Percentiles rank a stretch among this genome's conserved stretches.
phyloP scores from a whole-genome alignment of 2,113 vertebrate genomes.

The Oncorhynchus keta region DNA sequence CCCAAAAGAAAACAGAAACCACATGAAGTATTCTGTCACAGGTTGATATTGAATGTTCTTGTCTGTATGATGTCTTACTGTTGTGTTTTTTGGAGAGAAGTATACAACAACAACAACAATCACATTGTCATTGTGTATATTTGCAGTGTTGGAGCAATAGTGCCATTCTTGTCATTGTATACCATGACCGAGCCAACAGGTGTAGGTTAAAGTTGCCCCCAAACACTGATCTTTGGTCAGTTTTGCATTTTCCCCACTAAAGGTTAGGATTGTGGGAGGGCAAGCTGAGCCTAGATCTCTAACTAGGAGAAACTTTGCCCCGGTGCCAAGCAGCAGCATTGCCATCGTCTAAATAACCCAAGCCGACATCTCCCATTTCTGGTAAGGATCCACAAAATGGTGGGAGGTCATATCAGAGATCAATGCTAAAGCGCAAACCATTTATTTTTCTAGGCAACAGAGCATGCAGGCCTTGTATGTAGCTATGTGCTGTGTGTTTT shows the following conservation, averaged over 20 bases:
- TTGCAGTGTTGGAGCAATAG: slow-evolving; percentile 67
- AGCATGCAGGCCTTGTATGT: slow-evolving; percentile 78
- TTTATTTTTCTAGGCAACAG: slow-evolving; percentile 40
- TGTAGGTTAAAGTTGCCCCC: neutral
- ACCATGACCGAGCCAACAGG: slow-evolving; percentile 34
- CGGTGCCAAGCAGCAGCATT: no score
- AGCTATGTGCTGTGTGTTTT: slow-evolving; percentile 65
- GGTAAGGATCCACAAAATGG: neutral
- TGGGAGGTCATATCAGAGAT: slow-evolving; percentile 31
- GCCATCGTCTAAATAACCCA: neutral
- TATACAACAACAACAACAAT: slow-evolving; percentile 66
- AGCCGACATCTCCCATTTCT: neutral
- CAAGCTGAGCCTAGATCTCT: no score
- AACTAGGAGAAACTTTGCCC: no score
- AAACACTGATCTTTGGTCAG: no score
- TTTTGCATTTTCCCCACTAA: no score
- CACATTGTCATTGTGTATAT: slow-evolving; percentile 62
- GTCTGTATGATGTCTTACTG: slow-evolving; percentile 76
- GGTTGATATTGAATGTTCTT: slow-evolving; percentile 71
- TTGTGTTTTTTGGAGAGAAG: slow-evolving; percentile 66
- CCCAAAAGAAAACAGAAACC: slow-evolving; percentile 10
- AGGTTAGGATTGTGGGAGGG: no score
- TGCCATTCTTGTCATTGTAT: slow-evolving; percentile 59
- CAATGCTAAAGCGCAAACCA: slow-evolving; percentile 46
- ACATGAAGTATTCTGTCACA: slow-evolving; percentile 62